Evolutionary conservation across 2,113 vertebrate genomes (phyloP), one percentile per base, ranked within the genome.

Genomic region (Varanus salvator): DNA sequence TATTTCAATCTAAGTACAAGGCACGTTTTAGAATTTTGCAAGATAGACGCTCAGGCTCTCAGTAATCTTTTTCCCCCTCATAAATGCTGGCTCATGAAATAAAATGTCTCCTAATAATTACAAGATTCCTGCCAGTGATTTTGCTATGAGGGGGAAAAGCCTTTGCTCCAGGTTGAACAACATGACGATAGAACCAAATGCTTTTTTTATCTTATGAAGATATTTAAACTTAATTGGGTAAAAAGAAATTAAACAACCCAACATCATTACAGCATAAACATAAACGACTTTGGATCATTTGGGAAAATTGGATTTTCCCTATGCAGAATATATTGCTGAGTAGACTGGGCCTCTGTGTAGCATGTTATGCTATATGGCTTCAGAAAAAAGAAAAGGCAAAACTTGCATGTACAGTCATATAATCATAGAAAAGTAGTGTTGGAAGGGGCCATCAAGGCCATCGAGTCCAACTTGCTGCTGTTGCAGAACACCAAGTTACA

Each of bases 61-160:
- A 2, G 44, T 86, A 4, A 89, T 86, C 15, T 74, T n/a, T 52
- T 89, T 76, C 72, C 81, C n/a, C 48, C 89, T 54, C 52, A 78
- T 87, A 52, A 90, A 95, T 8, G 34, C 84, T 87, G 2, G 27
- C 54, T 89, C 12, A 3, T 80, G 72, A 94, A 93, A 92, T 6
- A 88, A 85, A 87, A 90, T 75, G 7, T 77, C 72, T 92, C 68
- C 38, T 91, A 44, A 50, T 92, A 89, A 93, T 93, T 90, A 88
- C 93, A 91, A 92, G 82, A 91, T 38, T 74, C 48, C 60, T 15
- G 3, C 1, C 80, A 83, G 0, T 82, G 9, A 83, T 90, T 85
- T 90, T n/a, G 0, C 76, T 91, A 81, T 23, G 25, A 83, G 1
- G 52, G 38, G 86, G 68, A 87, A 57, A 9, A 1, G 6, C 44